Evolutionary conservation across 2,797 vertebrate genomes (phyloP).

Genomic region (Coracias cyanogaster): DNA sequence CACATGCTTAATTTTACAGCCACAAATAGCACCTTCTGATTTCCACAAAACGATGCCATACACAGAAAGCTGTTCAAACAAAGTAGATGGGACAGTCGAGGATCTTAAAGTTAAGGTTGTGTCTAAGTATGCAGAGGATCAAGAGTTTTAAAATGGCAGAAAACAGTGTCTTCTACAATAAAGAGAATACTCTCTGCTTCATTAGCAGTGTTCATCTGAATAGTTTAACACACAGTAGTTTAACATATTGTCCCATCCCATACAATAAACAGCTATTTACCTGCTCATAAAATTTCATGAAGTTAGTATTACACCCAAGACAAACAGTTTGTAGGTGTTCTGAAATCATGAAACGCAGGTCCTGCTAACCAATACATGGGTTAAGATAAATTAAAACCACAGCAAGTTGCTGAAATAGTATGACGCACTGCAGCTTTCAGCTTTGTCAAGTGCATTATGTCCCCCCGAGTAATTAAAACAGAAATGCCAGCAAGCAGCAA

Average conservation of each 20-base stretch:
- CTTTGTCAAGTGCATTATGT: constrained; percentile 81
- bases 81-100: neutral
- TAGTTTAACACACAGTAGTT: neutral
- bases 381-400: constrained; percentile 52
- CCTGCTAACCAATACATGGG: neutral
- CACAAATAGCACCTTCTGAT: neutral
- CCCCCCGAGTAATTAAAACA: constrained; percentile 77
- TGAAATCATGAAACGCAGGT: neutral
- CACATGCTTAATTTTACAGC: neutral
- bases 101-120: neutral
- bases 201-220: neutral
- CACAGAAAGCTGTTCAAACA: neutral
- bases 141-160: neutral
- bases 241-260: neutral
- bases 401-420: constrained; percentile 50
- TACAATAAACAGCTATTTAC: neutral
- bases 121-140: neutral
- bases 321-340: neutral
- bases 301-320: neutral
- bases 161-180: neutral
- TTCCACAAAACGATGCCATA: neutral
- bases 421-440: constrained; percentile 77
- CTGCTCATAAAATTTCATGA: neutral
- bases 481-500: constrained; percentile 77
- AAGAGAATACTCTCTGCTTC: neutral